Evolutionary conservation across 2,888 invertebrate species (phyloP).

Genomic region (Andrena trimmerana): DNA sequence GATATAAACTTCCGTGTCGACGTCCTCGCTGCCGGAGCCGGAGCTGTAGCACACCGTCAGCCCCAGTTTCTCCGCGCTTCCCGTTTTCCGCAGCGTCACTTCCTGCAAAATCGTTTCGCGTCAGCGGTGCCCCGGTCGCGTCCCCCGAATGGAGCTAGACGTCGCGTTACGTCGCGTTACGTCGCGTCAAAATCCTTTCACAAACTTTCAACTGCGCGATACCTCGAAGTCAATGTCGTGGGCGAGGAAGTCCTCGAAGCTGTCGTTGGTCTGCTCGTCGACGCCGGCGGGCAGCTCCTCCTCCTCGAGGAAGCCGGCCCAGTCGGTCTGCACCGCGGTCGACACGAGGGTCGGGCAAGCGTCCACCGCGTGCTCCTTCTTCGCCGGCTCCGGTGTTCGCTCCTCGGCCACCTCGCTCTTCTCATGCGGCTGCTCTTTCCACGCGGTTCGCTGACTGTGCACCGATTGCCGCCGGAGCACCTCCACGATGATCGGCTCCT

Average conservation of each 20-base stretch:
- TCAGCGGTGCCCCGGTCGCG: neutral
- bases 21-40: constrained; percentile 86
- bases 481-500: constrained; percentile 88
- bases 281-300: constrained; percentile 76
- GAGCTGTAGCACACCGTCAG: constrained; percentile 90
- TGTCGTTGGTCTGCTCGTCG: constrained; percentile 83
- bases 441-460: constrained; percentile 33
- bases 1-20: constrained; percentile 89
- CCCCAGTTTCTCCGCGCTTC: constrained; percentile 88
- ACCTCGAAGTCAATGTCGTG: constrained; percentile 88
- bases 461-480: constrained; percentile 86
- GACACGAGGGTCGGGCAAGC: constrained; percentile 78
- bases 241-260: constrained; percentile 86
- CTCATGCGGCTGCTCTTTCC: constrained; percentile 22
- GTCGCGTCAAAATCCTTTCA: neutral
- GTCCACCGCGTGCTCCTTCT: constrained; percentile 18
- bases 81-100: constrained; percentile 88
- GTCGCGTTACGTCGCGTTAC: too few species aligned
- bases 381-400: constrained; percentile 19
- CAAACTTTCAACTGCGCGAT: constrained; percentile 36
- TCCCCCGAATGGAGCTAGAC: too few species aligned
- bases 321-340: constrained; percentile 87
- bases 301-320: constrained; percentile 83
- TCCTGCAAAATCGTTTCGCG: constrained; percentile 85
- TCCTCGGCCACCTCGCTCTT: constrained; percentile 5